These are phyloP conservation scores for Noctilio leporinus DNA, from an alignment of 2,113 vertebrate species.

Conservation along the genomic window DNA sequence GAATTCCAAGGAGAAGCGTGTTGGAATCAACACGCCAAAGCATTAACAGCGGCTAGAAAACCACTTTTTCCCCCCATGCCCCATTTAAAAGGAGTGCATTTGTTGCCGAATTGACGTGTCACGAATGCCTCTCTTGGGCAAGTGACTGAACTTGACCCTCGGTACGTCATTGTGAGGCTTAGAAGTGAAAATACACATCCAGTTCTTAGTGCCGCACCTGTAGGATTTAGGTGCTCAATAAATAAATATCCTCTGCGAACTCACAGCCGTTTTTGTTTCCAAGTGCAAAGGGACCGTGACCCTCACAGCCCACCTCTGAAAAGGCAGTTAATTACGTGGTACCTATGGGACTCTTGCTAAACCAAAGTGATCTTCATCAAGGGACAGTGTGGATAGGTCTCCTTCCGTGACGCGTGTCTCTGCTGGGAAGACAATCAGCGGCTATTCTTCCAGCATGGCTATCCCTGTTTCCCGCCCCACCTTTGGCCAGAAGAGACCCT, in stretches of 20 bases:
- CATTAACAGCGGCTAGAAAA: neutral
- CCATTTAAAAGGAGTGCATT: neutral
- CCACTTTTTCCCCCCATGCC: neutral
- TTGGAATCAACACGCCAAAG: neutral
- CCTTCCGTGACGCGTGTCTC: neutral
- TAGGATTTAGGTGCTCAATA: neutral
- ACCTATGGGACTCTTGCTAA: neutral
- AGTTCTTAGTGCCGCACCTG: neutral
- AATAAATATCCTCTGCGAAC: neutral
- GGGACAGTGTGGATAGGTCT: neutral
- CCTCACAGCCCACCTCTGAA: neutral
- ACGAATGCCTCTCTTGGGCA: neutral
- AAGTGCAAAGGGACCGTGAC: neutral
- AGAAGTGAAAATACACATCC: neutral
- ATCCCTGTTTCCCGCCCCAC: constrained; percentile 46
- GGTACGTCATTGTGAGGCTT: neutral
- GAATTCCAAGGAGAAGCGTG: neutral
- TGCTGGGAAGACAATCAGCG: constrained; percentile 24
- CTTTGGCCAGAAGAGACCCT: constrained; percentile 49
- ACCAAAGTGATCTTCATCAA: neutral
- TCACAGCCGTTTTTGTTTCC: neutral
- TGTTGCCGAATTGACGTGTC: neutral
- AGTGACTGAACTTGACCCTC: neutral
- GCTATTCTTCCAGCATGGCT: neutral
- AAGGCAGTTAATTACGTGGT: neutral